Percentiles rank a stretch among this genome's conserved stretches.
Evolutionary conservation across 2,113 vertebrate species (phyloP).

Genomic region (Calonectris borealis): DNA sequence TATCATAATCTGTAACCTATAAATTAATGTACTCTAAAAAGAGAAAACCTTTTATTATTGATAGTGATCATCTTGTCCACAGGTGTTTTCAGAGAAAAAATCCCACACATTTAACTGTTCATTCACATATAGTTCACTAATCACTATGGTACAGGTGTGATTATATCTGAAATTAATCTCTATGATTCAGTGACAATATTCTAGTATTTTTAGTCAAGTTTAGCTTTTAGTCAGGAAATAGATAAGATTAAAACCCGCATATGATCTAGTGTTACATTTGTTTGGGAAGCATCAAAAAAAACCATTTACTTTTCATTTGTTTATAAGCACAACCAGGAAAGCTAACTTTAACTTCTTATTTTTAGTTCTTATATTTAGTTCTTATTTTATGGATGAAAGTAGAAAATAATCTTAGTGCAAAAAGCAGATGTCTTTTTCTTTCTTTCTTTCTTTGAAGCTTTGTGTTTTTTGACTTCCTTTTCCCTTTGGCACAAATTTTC

Average conservation of each 20-base stretch:
- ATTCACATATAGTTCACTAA: neutral
- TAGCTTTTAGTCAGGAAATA: neutral
- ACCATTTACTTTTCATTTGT: neutral
- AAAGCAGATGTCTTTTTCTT: neutral
- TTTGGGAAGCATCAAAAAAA: neutral
- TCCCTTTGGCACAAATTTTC: slow-evolving; percentile 3
- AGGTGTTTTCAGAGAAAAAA: neutral
- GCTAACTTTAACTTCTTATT: neutral
- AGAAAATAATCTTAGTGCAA: neutral
- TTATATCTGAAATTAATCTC: neutral
- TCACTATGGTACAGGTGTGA: neutral
- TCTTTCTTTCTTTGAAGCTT: neutral
- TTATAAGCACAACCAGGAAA: neutral
- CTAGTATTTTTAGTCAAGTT: neutral
- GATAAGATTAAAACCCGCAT: neutral
- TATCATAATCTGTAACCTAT: neutral
- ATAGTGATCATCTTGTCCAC: neutral
- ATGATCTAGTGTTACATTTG: neutral
- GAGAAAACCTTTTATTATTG: neutral
- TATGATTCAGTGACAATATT: neutral
- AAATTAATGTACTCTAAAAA: neutral
- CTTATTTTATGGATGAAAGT: neutral
- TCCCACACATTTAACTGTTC: neutral
- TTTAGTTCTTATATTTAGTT: neutral
- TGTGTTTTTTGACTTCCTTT: neutral